phyloP scores from a whole-genome alignment of 2,113 vertebrate species.

The Choloepus hoffmanni region DNA sequence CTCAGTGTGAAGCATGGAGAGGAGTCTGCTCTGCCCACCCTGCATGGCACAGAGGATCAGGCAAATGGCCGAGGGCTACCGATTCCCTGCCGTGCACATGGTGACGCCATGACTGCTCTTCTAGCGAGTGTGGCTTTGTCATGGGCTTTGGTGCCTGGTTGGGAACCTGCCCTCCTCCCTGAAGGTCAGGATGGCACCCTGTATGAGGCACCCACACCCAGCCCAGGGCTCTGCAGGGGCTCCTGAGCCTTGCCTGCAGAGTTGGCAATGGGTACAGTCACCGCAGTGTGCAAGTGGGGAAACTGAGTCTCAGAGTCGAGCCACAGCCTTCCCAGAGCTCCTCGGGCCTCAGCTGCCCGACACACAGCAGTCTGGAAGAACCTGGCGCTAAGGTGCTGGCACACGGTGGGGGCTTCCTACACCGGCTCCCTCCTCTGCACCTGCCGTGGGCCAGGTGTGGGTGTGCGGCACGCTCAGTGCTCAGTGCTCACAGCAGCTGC shows the following conservation, averaged over 20 bases:
- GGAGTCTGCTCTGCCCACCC: no score
- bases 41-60: no score
- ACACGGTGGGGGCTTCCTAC: no score
- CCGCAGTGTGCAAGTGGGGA: neutral
- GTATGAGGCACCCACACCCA: neutral
- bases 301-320: neutral
- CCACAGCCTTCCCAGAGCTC: fast-evolving
- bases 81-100: no score
- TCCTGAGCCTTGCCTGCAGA: fast-evolving
- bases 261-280: neutral
- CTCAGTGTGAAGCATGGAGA: no score
- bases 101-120: no score
- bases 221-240: neutral
- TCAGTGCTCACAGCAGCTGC: neutral
- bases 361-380: neutral
- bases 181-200: neutral
- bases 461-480: no score
- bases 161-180: no score
- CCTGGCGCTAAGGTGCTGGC: neutral
- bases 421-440: fast-evolving
- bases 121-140: no score
- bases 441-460: neutral
- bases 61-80: no score
- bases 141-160: no score
- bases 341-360: neutral